Evolutionary conservation across 1,140 invertebrate genomes (phyloP), one percentile per base, ranked within the genome.

Genomic region (Calycopis cecrops): DNA sequence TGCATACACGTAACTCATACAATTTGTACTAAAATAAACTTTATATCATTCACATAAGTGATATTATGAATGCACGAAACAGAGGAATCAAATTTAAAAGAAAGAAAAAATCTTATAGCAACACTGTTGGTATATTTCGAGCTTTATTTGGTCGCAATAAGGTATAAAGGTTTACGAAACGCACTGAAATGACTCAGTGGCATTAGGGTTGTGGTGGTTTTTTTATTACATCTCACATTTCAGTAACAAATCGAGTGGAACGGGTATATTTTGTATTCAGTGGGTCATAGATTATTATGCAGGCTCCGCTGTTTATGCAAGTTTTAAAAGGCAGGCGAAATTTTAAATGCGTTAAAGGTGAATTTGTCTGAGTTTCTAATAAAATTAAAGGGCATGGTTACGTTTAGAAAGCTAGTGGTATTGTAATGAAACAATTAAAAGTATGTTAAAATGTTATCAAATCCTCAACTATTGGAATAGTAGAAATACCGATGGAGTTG

Each of bases 171-270:
- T 8, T 53, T 17, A 3, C 4, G 12, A 10, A 38, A 4, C 16
- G 12, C 10, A 34, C 6, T 11, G 37, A 52, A 21, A 34, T 52
- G 35, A 37, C 18, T 16, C 21, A 53, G 56, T 53, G 49, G 57
- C 57, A 59, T 59, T 59, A 59, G 21, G 51, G 57, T 59, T 35
- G 50, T 35, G 16, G 51, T 50, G 48, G 52, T 62, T 57, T 62
- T 50, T 48, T 28, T 3, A 28, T 28, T 28, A 3, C 56, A 57
- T 62, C 56, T 62, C 56, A 53, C 55, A 62, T 62, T 62, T 53
- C 55, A 57, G 55, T 48, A 56, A 52, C 60, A 62, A 62, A 62
- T 62, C 60, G 60, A 18, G 47, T 49, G 60, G 60, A 62, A 57
- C 55, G 55, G 53, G 21, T 28, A 42, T 54, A 62, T 21, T 54